These are phyloP conservation scores for Zosterops hypoxanthus DNA, from an alignment of 2,113 vertebrate species.

Conservation along the genomic window DNA sequence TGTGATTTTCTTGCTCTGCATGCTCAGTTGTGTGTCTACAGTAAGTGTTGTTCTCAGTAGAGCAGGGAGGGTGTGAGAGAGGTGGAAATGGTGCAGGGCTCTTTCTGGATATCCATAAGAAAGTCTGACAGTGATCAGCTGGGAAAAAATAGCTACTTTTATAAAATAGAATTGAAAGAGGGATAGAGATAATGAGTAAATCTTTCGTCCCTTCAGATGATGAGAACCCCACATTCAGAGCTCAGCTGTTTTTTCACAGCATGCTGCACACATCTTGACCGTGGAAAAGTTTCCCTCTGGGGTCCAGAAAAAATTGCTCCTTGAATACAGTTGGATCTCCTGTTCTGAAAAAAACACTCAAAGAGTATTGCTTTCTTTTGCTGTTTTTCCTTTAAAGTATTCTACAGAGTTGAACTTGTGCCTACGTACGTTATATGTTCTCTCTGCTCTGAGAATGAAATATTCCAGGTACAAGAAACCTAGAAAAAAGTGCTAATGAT, in stretches of 20 bases:
- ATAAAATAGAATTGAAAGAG: neutral
- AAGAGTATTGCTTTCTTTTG: neutral
- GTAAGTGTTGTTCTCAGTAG: neutral
- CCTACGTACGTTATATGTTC: neutral
- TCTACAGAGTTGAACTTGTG: neutral
- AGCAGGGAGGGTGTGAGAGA: neutral
- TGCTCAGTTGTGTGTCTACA: neutral
- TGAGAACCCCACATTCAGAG: neutral
- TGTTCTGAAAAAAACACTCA: neutral
- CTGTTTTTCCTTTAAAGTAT: neutral
- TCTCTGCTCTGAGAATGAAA: neutral
- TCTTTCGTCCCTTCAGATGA: neutral
- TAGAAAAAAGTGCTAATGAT: neutral
- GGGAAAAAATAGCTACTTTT: neutral
- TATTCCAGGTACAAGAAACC: neutral
- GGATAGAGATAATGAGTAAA: neutral
- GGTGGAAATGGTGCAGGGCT: neutral
- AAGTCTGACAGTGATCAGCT: neutral
- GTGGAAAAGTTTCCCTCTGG: neutral
- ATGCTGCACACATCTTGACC: neutral
- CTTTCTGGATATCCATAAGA: neutral
- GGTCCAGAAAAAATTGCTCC: neutral
- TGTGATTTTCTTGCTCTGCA: neutral
- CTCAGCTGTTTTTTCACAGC: neutral
- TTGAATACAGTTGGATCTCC: neutral